Conservation (phyloP, 2,113 vertebrate species). For the Prinia subflava region DNA sequence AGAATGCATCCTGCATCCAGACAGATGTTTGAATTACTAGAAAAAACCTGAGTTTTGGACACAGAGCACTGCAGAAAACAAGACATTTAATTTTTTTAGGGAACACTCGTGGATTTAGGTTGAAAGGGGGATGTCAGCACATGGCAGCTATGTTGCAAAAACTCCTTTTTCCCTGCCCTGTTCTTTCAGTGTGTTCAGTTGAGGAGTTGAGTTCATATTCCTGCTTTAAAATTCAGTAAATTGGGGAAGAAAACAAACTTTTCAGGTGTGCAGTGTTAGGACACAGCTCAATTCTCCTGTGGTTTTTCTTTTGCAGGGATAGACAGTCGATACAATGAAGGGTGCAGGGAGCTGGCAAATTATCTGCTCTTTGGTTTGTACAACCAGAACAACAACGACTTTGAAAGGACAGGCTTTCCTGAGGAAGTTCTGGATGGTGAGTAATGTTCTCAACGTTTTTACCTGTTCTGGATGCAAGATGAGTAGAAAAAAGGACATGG, state of each 20-base stretch:
- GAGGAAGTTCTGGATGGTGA: slow-evolving; percentile 95
- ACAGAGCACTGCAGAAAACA: neutral
- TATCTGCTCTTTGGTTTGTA: slow-evolving; percentile 94
- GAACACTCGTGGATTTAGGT: neutral
- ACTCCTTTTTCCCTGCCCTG: neutral
- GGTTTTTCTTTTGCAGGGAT: slow-evolving; percentile 81
- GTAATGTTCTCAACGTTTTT: neutral
- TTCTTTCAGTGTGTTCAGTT: neutral
- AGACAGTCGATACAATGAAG: slow-evolving; percentile 94
- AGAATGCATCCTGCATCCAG: neutral
- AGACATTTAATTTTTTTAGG: neutral
- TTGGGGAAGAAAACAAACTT: neutral
- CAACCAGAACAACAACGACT: slow-evolving; percentile 78
- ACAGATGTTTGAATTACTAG: neutral
- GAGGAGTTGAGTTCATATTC: neutral
- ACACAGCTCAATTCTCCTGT: accelerated
- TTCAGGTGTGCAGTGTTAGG: neutral
- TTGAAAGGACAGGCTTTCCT: slow-evolving; percentile 84
- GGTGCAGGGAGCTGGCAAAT: slow-evolving; percentile 92
- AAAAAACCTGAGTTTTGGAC: neutral
- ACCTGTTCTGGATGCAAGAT: neutral
- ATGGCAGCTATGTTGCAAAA: neutral
- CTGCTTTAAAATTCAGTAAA: neutral
- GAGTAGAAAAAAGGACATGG: neutral
- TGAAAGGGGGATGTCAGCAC: neutral